phyloP scores from a whole-genome alignment of 2,113 vertebrate genomes.

The Tamias sibiricus region DNA sequence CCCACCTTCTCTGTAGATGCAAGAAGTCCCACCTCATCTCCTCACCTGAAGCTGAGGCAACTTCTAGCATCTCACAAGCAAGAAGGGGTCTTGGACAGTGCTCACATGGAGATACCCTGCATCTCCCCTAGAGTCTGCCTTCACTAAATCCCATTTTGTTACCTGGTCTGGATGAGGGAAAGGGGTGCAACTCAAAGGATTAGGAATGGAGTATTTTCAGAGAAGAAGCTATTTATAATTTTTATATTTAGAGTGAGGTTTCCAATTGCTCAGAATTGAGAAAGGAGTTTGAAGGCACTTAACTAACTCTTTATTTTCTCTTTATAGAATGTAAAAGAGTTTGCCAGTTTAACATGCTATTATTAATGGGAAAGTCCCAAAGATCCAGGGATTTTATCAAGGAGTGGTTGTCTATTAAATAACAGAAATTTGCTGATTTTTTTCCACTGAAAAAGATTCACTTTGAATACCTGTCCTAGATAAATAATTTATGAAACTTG shows the following conservation, averaged over 20 bases:
- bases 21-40: neutral
- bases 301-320: constrained; percentile 27
- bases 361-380: neutral
- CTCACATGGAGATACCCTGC: neutral
- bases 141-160: neutral
- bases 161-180: neutral
- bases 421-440: constrained; percentile 27
- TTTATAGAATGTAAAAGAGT: neutral
- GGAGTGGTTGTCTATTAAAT: neutral
- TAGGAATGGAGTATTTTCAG: neutral
- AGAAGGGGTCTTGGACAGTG: neutral
- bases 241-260: constrained; percentile 17
- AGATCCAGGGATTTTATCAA: neutral
- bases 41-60: neutral
- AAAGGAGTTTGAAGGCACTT: neutral
- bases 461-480: neutral
- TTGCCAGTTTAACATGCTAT: neutral
- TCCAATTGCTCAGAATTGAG: neutral
- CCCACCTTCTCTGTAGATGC: neutral
- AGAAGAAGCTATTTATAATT: neutral
- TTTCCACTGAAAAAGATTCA: neutral
- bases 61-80: neutral
- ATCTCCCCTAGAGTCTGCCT: neutral
- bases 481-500: neutral
- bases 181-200: neutral